Percentiles rank a stretch among this genome's conserved stretches.
Evolutionary conservation across 2,888 invertebrate genomes (phyloP).

Genomic region (Minunthozetes semirufus): DNA sequence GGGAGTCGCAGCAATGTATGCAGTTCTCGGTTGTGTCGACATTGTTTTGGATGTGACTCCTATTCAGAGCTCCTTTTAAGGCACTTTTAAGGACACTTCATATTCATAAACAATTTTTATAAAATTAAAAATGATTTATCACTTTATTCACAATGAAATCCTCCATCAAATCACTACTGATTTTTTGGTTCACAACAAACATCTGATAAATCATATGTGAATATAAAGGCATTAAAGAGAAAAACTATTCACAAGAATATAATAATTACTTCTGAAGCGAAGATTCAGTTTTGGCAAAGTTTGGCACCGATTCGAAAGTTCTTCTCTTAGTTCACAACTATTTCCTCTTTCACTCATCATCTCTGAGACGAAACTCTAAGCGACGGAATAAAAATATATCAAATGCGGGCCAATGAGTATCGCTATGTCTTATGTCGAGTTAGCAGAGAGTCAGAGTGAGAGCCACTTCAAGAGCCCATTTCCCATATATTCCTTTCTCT

Average conservation of each 20-base stretch:
- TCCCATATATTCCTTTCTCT: neutral
- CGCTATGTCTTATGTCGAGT: neutral
- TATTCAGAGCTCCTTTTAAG: neutral
- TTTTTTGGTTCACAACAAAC: neutral
- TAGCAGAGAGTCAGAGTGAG: neutral
- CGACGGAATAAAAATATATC: slow-evolving; percentile 23
- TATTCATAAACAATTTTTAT: neutral
- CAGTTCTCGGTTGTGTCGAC: neutral
- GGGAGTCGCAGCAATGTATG: neutral
- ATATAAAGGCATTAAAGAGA: neutral
- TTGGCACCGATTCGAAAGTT: slow-evolving; percentile 17
- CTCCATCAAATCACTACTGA: neutral
- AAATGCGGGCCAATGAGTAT: slow-evolving; percentile 14
- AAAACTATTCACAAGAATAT: neutral
- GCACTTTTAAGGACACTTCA: neutral
- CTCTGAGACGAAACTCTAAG: slow-evolving; percentile 8
- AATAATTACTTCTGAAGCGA: neutral
- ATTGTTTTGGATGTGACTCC: no score
- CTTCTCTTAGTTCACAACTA: neutral
- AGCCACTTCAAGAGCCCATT: slow-evolving; percentile 1
- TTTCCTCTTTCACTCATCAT: slow-evolving; percentile 7
- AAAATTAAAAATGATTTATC: neutral
- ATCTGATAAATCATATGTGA: neutral
- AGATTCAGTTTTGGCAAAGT: neutral
- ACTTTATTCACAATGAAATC: neutral